Conservation (phyloP, 2,888 invertebrate species). For the Eumacrocentrus americanus region DNA sequence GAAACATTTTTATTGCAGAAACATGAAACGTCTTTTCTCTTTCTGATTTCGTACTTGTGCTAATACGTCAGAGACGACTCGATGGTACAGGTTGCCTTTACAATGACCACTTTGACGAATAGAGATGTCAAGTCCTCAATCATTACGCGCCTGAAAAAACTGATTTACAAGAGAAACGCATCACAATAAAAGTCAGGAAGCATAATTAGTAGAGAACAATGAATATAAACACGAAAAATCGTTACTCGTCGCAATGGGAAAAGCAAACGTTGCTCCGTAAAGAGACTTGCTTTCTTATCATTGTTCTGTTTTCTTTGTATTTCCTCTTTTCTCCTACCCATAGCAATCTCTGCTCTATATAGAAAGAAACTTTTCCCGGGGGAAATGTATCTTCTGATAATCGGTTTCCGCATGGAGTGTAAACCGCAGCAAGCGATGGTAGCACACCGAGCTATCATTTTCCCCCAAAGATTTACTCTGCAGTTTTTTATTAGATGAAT, state of each 20-base stretch:
- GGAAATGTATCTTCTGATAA: constrained; percentile 18
- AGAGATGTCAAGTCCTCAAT: too few species aligned
- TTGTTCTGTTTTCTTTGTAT: background rate
- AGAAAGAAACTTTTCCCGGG: constrained; percentile 1
- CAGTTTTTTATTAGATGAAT: background rate
- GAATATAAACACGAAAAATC: background rate
- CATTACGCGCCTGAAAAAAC: too few species aligned
- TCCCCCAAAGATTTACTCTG: background rate
- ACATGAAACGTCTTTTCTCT: too few species aligned
- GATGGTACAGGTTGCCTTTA: too few species aligned
- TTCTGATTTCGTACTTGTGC: too few species aligned
- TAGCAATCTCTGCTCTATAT: background rate
- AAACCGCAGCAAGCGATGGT: background rate
- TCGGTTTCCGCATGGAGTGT: background rate
- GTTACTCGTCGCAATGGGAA: background rate
- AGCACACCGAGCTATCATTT: too few species aligned
- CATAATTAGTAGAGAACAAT: background rate
- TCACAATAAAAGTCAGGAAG: background rate
- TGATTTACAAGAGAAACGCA: too few species aligned
- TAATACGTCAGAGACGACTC: too few species aligned
- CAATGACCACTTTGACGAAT: too few species aligned
- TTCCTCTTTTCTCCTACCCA: background rate
- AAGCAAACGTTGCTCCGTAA: background rate
- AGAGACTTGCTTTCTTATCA: background rate
- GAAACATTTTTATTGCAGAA: too few species aligned